A percentile compares a stretch with the other conserved stretches of the same genome.
Conservation (phyloP, 2,113 vertebrate genomes). For the Onychorhynchus coronatus region DNA sequence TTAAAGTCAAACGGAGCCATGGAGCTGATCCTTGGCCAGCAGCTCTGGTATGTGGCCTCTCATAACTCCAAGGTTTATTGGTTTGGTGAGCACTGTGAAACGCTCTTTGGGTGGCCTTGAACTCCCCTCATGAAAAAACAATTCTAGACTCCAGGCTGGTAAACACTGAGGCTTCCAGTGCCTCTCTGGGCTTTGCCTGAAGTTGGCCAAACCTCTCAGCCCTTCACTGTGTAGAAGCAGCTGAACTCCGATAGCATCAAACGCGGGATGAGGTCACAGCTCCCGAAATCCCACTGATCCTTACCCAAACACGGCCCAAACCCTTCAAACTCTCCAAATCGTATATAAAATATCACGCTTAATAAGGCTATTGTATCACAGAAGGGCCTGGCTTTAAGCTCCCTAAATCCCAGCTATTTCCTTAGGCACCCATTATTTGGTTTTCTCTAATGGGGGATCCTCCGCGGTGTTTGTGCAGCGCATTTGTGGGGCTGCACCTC, state of each 20-base stretch:
- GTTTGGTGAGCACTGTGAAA: background rate
- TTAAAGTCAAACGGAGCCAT: background rate
- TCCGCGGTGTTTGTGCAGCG: slow-evolving; percentile 1
- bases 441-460: background rate
- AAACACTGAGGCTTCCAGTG: slow-evolving; percentile 3
- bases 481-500: background rate
- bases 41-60: background rate
- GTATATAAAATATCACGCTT: slow-evolving; percentile 52
- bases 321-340: slow-evolving; percentile 22
- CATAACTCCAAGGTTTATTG: background rate
- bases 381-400: slow-evolving; percentile 35
- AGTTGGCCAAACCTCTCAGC: background rate
- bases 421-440: slow-evolving; percentile 20
- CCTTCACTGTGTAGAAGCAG: background rate
- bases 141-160: background rate
- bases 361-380: slow-evolving; percentile 61
- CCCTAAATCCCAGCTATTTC: slow-evolving; percentile 44
- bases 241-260: slow-evolving; percentile 32
- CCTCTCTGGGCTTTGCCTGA: background rate
- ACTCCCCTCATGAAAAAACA: slow-evolving; percentile 5
- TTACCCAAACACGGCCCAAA: slow-evolving; percentile 48
- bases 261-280: slow-evolving; percentile 42
- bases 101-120: slow-evolving; percentile 52
- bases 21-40: background rate
- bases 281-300: slow-evolving; percentile 56